Evolutionary conservation across 53 echinoderm and acorn worm genomes (phyloP).

Genomic region (Paracentrotus lividus): DNA sequence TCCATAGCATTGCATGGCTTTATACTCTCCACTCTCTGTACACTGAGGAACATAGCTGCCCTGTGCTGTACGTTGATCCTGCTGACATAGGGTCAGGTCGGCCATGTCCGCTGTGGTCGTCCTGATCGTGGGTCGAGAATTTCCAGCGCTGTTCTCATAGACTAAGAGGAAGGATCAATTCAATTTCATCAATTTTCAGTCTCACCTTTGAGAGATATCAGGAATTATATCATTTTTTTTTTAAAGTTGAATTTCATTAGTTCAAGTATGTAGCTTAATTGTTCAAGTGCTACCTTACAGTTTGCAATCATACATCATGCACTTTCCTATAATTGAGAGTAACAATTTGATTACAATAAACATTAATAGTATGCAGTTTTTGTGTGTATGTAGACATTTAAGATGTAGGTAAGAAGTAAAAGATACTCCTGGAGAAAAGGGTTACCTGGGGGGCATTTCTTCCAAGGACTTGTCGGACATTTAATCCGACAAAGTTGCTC

Average conservation of each 20-base stretch:
- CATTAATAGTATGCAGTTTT: too few relatives aligned
- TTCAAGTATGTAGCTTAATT: too few relatives aligned
- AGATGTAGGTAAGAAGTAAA: not conserved
- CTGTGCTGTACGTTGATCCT: slow-evolving; percentile 68
- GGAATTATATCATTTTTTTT: too few relatives aligned
- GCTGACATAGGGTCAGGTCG: slow-evolving; percentile 71
- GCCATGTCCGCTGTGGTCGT: slow-evolving; percentile 30
- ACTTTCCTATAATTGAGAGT: not conserved
- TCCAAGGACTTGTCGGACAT: too few relatives aligned
- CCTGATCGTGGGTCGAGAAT: not conserved
- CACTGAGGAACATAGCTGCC: slow-evolving; percentile 81
- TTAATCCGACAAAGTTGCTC: too few relatives aligned
- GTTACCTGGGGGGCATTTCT: too few relatives aligned
- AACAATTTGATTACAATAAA: not conserved
- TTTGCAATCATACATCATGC: not conserved
- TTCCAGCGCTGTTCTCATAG: slow-evolving; percentile 58
- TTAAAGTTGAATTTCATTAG: too few relatives aligned
- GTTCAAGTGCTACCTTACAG: not conserved
- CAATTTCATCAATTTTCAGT: not conserved
- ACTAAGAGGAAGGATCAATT: not conserved
- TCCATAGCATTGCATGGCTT: slow-evolving; percentile 84
- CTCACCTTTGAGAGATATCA: not conserved
- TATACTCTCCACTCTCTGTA: slow-evolving; percentile 79
- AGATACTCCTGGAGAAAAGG: not conserved
- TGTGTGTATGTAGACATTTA: not conserved